Evolutionary conservation across 1,140 invertebrate species (phyloP).

Genomic region (Epicauta chinensis): DNA sequence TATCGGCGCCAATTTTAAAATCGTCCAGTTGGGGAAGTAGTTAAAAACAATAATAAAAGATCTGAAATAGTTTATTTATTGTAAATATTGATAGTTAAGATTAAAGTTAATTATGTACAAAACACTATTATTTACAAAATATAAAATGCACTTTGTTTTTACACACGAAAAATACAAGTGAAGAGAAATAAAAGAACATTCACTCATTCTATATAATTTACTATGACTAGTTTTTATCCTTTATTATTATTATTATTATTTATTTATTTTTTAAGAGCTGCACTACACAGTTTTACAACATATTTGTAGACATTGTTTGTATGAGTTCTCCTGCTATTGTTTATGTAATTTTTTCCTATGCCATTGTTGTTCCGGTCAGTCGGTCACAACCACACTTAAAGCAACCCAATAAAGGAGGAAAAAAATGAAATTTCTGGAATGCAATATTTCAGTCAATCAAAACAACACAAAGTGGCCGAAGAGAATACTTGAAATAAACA

Average conservation of each 20-base stretch:
- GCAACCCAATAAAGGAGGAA: background rate
- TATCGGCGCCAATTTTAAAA: no score
- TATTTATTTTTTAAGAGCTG: no score
- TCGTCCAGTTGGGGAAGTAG: no score
- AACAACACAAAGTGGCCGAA: no score
- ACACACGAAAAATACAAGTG: conserved; percentile 28
- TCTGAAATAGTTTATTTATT: conserved; percentile 35
- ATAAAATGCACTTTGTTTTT: conserved; percentile 35
- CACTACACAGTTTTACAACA: no score
- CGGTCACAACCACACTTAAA: conserved; percentile 26
- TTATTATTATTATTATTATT: no score
- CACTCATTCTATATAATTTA: conserved; percentile 35
- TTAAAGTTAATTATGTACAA: conserved; percentile 41
- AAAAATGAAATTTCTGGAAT: conserved; percentile 18
- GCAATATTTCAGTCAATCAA: conserved; percentile 22
- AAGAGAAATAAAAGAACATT: conserved; percentile 15
- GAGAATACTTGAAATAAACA: conserved; percentile 18
- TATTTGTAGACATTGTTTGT: no score
- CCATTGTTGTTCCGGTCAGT: no score
- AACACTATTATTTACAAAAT: conserved; percentile 39
- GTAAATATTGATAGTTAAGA: conserved; percentile 38
- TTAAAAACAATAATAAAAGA: conserved; percentile 7
- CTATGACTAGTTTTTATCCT: conserved; percentile 34
- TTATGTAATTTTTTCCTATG: no score
- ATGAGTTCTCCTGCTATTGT: no score